Evolutionary conservation across 2,888 invertebrate genomes (phyloP).

Genomic region (Drosophila dives): DNA sequence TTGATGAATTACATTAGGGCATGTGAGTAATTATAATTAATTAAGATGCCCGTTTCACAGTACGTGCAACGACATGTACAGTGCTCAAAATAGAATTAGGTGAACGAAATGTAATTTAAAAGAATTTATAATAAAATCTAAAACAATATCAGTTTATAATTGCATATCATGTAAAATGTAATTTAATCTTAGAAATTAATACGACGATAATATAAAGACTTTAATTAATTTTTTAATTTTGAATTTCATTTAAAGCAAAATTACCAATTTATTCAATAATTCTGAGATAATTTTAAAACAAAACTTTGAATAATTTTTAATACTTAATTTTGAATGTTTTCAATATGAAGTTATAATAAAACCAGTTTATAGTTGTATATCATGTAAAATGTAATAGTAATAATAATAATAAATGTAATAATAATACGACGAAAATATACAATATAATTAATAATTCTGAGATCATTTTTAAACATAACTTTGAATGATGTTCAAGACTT

Average conservation of each 20-base stretch:
- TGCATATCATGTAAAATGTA: neutral
- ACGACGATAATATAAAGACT: neutral
- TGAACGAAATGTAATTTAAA: neutral
- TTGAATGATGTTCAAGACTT: neutral
- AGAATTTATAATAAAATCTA: neutral
- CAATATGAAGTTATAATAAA: too few relatives aligned
- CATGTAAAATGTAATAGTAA: too few relatives aligned
- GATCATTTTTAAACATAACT: too few relatives aligned
- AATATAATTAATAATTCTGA: too few relatives aligned
- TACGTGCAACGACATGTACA: neutral
- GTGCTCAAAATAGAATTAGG: neutral
- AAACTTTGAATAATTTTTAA: neutral
- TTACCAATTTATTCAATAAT: neutral
- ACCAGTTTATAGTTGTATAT: too few relatives aligned
- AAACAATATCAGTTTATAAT: neutral
- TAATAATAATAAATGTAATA: too few relatives aligned
- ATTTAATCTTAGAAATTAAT: neutral
- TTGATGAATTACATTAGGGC: slow-evolving; percentile 63
- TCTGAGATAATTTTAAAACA: neutral
- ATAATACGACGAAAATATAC: too few relatives aligned
- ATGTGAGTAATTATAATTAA: slow-evolving; percentile 62
- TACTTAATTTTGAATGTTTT: too few relatives aligned
- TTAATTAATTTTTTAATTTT: too few relatives aligned
- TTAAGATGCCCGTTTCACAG: slow-evolving; percentile 6
- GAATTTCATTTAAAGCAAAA: neutral